A percentile compares a stretch with the other conserved stretches of the same genome.
Evolutionary conservation across 2,888 invertebrate genomes (phyloP).

Genomic region (Mechanitis mazaeus): DNA sequence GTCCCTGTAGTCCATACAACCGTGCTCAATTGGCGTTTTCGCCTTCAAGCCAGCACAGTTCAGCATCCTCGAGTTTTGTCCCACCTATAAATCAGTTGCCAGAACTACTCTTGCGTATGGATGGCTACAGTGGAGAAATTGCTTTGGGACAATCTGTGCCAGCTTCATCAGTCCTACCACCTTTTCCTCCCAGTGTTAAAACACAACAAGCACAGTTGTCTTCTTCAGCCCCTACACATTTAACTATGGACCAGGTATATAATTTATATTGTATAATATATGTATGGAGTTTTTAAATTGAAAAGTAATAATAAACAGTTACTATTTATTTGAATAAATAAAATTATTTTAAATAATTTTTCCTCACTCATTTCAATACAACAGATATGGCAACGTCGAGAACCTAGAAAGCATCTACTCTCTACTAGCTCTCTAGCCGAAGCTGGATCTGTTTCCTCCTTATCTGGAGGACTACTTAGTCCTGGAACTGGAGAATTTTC

Average conservation of each 20-base stretch:
- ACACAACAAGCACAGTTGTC: constrained; percentile 81
- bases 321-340: background rate
- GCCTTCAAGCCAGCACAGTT: constrained; percentile 81
- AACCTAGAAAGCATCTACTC: constrained; percentile 89
- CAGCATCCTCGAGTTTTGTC: constrained; percentile 69
- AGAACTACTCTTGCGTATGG: constrained; percentile 82
- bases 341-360: constrained; percentile 2
- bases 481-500: constrained; percentile 86
- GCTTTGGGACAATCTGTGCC: constrained; percentile 80
- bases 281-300: no score
- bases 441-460: constrained; percentile 88
- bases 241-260: constrained; percentile 82
- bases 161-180: constrained; percentile 72
- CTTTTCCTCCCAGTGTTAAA: constrained; percentile 59
- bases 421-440: constrained; percentile 91
- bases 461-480: constrained; percentile 89
- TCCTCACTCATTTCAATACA: constrained; percentile 17
- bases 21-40: constrained; percentile 76
- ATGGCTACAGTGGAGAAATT: constrained; percentile 74
- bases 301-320: no score
- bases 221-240: constrained; percentile 91
- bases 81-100: constrained; percentile 71
- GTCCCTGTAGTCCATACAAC: constrained; percentile 74
- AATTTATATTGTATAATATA: constrained; percentile 2
- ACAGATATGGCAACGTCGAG: constrained; percentile 89